Conservation (phyloP, 2,888 invertebrate species). For the Diarsia dahlii region DNA sequence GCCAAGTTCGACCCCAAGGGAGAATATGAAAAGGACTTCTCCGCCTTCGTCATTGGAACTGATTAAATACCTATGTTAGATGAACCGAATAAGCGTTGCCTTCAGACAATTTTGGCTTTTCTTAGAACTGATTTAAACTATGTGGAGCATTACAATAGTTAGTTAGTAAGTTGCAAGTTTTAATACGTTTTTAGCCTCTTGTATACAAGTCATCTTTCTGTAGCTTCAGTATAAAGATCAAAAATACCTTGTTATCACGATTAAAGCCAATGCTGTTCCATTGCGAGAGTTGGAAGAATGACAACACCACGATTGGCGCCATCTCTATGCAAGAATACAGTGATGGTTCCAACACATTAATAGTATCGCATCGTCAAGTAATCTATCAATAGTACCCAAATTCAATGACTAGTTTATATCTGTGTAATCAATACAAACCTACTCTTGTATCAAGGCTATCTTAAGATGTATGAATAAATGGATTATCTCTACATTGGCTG, state of each 20-base stretch:
- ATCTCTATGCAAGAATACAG: not conserved
- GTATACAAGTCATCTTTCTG: not conserved
- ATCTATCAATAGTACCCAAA: not conserved
- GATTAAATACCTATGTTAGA: conserved; percentile 67
- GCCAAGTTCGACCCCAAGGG: conserved; percentile 82
- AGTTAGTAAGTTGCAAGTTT: conserved; percentile 54
- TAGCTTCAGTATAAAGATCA: not conserved
- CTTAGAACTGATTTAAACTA: conserved; percentile 50
- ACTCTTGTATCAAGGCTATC: conserved; percentile 3
- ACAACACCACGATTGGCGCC: not conserved
- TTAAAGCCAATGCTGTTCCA: not conserved
- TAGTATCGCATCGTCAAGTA: accelerated
- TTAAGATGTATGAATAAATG: conserved; percentile 23
- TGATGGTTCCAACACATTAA: not conserved
- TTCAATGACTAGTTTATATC: not conserved
- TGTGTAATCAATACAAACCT: not conserved
- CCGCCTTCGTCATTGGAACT: conserved; percentile 73
- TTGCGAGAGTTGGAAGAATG: too few relatives aligned
- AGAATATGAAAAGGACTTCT: conserved; percentile 79
- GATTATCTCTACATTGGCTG: conserved; percentile 14
- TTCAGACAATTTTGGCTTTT: not conserved
- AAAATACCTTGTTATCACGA: not conserved
- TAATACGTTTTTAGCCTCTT: not conserved
- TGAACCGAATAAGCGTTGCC: not conserved
- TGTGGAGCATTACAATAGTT: conserved; percentile 77